Evolutionary conservation across 1,140 invertebrate species (phyloP), one percentile per base, ranked within the genome.

Genomic region (Platyscapa corneri): DNA sequence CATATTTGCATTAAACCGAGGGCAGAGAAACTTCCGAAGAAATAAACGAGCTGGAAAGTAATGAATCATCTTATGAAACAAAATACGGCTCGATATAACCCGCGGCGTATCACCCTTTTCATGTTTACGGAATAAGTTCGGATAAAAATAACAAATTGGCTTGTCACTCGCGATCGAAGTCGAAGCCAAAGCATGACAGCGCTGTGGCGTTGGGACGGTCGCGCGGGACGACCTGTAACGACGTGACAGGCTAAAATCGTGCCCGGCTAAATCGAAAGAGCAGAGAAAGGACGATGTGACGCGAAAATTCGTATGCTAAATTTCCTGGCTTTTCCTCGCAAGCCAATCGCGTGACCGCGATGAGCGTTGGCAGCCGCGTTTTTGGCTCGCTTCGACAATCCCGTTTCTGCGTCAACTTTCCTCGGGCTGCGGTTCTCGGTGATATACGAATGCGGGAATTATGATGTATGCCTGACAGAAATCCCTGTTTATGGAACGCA

Each of bases 111-210:
- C 64, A 49, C 60, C 65, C 39, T 23, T 70, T 67, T 49, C 65
- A 49, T 70, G 65, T 49, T 46, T 49, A 70, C 70, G 87, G 79
- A 70, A 72, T 64, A 30, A 79, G 82, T 67, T 75, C 87, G 86
- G 87, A 88, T 89, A 89, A 85, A 76, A 83, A 74, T 81, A 88
- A 89, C 87, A 89, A 87, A 90, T 90, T 90, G 84, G 90, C 89
- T 90, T 90, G 90, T 90, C 89, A 91, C 88, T 88, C 81, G 65
- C 77, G 84, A 88, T 87, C 87, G 70, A n/a, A n/a, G n/a, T n/a
- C n/a, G n/a, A n/a, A n/a, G n/a, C n/a, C n/a, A n/a, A n/a, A n/a
- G n/a, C n/a, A n/a, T n/a, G n/a, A n/a, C n/a, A n/a, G n/a, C n/a
- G n/a, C n/a, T n/a, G n/a, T n/a, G n/a, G n/a, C n/a, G n/a, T n/a